Base-by-base conservation (phyloP, 2,797 vertebrate species). In the Sorex maritimensis region DNA sequence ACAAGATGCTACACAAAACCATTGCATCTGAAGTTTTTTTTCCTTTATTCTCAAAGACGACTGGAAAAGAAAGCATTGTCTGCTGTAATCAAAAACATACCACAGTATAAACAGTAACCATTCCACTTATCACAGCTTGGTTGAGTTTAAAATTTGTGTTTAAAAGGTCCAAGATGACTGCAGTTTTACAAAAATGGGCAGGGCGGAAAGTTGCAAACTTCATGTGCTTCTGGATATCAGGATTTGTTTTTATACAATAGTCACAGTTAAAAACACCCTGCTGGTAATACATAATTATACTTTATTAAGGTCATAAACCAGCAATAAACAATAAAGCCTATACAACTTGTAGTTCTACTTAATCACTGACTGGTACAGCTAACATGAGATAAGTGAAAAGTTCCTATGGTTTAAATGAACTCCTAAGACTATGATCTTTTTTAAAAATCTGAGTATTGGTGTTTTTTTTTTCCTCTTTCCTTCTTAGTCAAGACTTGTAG, bases 281-380 rank as follows among this genome's bases (percentile, higher is more conserved):
- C 99, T 99, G 98, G 98, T 98, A 99, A 99, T 99, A 99, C 99
- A 99, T 99, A 99, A 99, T 99, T 99, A 99, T 99, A 99, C 98
- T 99, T 99, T 98, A 99, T 99, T 99, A 99, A 99, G 98, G 98
- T 99, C 98, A 98, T 98, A 99, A 99, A 99, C 98, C 99, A 99
- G 99, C 98, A 99, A 99, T 99, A 99, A 99, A 99, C 99, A 98
- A 99, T 98, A 99, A 99, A 99, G 98, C 98, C 99, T 99, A 99
- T 99, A 99, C 99, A 99, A 99, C 98, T 99, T 98, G 98, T 98
- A 98, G 98, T 98, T 98, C 99, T 99, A 99, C 98, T 98, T 98
- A 99, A 98, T 99, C 98, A 99, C 98, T 98, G 98, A 99, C 99
- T 98, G 98, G 98, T 99, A 99, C 98, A 98, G 98, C 99, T 99